These are phyloP conservation scores for Euglossa dilemma DNA, from an alignment of 1,140 invertebrate species.

Conservation along the genomic window DNA sequence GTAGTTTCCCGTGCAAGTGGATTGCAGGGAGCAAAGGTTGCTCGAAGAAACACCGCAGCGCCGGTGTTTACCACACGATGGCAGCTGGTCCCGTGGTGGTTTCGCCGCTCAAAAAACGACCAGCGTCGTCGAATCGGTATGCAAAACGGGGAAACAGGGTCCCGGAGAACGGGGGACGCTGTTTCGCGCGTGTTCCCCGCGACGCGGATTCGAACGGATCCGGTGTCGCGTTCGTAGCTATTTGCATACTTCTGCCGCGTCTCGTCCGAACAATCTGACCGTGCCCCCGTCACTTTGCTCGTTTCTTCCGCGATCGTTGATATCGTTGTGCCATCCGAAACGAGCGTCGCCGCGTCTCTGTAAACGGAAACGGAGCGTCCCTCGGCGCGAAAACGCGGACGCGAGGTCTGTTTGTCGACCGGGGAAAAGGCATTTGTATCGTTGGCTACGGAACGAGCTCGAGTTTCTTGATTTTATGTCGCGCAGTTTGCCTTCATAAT, in stretches of 20 bases:
- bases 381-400: neutral
- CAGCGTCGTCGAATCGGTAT: neutral
- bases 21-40: neutral
- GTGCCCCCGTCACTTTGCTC: conserved; percentile 58
- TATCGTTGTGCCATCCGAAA: conserved; percentile 37
- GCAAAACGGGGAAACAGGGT: conserved; percentile 15
- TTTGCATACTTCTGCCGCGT: conserved; percentile 69
- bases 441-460: neutral
- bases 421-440: neutral
- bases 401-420: neutral
- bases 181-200: conserved; percentile 66
- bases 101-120: neutral
- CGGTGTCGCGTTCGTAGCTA: conserved; percentile 68
- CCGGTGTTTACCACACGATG: conserved; percentile 66
- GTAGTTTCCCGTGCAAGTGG: neutral
- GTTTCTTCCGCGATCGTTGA: conserved; percentile 66
- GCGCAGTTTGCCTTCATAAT: conserved; percentile 42
- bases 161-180: conserved; percentile 47
- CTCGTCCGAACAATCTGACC: conserved; percentile 67
- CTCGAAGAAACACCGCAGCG: neutral
- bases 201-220: conserved; percentile 65
- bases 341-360: neutral
- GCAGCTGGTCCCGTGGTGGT: conserved; percentile 47
- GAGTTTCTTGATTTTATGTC: conserved; percentile 25
- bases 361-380: neutral